These are phyloP conservation scores for Odocoileus virginianus DNA, from an alignment of 2,113 vertebrate genomes.

Conservation along the genomic window DNA sequence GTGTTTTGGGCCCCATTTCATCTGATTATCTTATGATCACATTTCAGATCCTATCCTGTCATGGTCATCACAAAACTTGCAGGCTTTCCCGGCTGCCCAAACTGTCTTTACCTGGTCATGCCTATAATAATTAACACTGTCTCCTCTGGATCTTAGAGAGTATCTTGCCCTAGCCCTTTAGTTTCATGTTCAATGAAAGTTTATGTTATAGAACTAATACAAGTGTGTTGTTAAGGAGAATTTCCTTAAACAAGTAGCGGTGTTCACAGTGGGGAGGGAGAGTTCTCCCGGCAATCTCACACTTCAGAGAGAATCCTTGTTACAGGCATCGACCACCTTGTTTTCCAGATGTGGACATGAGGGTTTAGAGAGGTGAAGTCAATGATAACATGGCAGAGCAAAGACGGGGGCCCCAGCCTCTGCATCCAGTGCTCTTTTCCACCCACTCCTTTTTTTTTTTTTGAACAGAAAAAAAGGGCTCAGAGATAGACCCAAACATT, in stretches of 20 bases:
- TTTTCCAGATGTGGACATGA: background rate
- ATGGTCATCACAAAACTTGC: background rate
- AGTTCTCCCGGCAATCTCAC: background rate
- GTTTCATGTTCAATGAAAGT: background rate
- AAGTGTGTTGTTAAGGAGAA: background rate
- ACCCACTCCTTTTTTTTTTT: background rate
- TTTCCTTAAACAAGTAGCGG: background rate
- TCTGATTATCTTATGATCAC: background rate
- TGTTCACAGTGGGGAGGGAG: background rate
- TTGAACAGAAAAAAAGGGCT: background rate
- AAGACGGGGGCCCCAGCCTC: background rate
- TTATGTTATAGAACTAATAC: background rate
- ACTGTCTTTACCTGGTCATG: background rate
- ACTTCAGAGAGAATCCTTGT: background rate
- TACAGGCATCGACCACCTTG: background rate
- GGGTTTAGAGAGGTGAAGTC: background rate
- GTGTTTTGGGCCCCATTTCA: background rate
- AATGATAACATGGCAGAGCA: background rate
- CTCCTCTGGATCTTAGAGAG: background rate
- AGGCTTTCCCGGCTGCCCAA: background rate
- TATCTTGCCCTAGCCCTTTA: background rate
- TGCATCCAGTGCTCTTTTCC: background rate
- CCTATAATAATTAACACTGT: background rate
- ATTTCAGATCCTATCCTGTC: background rate
- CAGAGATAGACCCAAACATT: background rate